Evolutionary conservation across 2,888 invertebrate species (phyloP), one percentile per base, ranked within the genome.

Genomic region (Hyppa rectilinea): DNA sequence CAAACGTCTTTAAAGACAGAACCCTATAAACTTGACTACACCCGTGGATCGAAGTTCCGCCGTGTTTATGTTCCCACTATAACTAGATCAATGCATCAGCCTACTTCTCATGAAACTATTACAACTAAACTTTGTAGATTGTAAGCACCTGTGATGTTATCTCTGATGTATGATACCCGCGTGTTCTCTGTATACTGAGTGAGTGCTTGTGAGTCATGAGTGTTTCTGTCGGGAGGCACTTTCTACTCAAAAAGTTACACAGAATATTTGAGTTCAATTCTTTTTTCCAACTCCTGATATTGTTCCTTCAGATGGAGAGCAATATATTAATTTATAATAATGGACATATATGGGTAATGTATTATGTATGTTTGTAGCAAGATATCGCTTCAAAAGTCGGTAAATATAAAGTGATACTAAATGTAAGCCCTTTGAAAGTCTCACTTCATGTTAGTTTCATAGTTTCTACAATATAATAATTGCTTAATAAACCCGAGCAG

Each of bases 241-340:
- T 55, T 29, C 43, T 52, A 65, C 73, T 78, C 74, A 45, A 66
- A 75, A 65, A 75, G 75, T 68, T 65, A 58, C 68, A 64, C 49
- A 58, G 12, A 74, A 68, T 61, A 68, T 64, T 61, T 64, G 10
- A 64, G 56, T 58, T 52, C 38, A 31, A 47, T 65, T 79, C 58
- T 60, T 74, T 73, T 71, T 50, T 63, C 43, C 23, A 55, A 60
- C 45, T 73, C 60, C 14, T 56, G n/a, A 38, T 77, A 66, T 61
- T 71, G 71, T 55, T 61, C 34, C 50, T 50, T 56, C 38, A 60
- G 55, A 69, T 26, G 12, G 31, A 31, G 38, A 36, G 10, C 45
- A 23, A 45, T 74, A 26, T 66, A 49, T 55, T 43, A 45, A 12
- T 34, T 40, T 4, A 20, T 43, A 49, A 9, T 4, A 4, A 31